A percentile compares a stretch with the other conserved stretches of the same genome.
Evolutionary conservation across 92 coral and sea anemone species (phyloP).

Genomic region (Parazoanthus swiftii): DNA sequence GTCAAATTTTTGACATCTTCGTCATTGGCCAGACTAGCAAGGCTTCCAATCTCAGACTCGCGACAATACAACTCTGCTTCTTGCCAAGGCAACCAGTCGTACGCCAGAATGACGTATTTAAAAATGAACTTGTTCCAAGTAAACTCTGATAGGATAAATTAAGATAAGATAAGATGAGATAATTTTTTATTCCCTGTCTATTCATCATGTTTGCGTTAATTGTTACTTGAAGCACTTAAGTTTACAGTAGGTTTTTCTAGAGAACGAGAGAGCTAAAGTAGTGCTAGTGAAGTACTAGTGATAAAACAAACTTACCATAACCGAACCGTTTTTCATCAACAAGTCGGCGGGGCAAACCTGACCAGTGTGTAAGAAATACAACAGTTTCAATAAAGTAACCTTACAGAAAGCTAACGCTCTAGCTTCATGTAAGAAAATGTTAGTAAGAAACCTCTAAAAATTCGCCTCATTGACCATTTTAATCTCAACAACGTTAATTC

Average conservation of each 20-base stretch:
- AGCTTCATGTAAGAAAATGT: too few relatives aligned
- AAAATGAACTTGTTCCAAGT: constrained; percentile 20
- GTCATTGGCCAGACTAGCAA: not conserved
- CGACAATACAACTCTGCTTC: constrained; percentile 21
- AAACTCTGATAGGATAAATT: not conserved
- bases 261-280: not conserved
- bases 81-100: constrained; percentile 7
- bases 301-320: not conserved
- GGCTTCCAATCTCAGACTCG: not conserved
- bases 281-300: not conserved
- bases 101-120: not conserved
- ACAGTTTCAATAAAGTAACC: not conserved
- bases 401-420: too few relatives aligned
- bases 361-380: not conserved
- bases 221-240: too few relatives aligned
- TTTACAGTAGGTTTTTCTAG: not conserved
- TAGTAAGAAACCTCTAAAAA: too few relatives aligned
- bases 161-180: not conserved
- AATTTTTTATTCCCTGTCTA: too few relatives aligned
- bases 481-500: too few relatives aligned
- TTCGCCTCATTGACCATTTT: too few relatives aligned
- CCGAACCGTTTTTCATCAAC: not conserved
- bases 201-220: too few relatives aligned
- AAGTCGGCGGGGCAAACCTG: constrained; percentile 19
- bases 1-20: constrained; percentile 10